Conservation (phyloP, 2,113 vertebrate genomes). For the Galeopterus variegatus region DNA sequence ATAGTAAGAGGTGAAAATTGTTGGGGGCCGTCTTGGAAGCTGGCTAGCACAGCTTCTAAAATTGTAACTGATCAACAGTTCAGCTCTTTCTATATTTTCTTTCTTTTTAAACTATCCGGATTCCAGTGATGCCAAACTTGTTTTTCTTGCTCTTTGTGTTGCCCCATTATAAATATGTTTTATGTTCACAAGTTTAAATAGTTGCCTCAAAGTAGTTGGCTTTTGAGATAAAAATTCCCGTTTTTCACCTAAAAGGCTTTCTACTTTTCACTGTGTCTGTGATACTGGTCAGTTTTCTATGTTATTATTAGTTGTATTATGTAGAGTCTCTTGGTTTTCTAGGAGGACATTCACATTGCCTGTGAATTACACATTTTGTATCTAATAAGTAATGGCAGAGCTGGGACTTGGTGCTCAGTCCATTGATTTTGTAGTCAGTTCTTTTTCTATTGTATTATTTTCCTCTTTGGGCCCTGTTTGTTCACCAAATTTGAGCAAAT, state of each 20-base stretch:
- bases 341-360: neutral
- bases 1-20: neutral
- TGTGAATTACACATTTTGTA: neutral
- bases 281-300: neutral
- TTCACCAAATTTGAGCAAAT: neutral
- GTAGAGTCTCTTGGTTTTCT: neutral
- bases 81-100: neutral
- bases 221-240: neutral
- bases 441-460: slow-evolving; percentile 10
- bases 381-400: neutral
- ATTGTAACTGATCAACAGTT: neutral
- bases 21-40: neutral
- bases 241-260: neutral
- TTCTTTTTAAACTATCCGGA: neutral
- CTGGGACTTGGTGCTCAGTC: neutral
- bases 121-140: neutral
- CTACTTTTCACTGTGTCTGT: neutral
- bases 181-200: neutral
- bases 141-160: neutral
- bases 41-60: neutral
- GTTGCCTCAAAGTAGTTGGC: neutral
- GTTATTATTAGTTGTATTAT: neutral
- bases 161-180: neutral
- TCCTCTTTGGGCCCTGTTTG: neutral
- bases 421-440: neutral